Percentiles rank a stretch among this genome's conserved stretches.
phyloP scores from a whole-genome alignment of 2,888 invertebrate species.

The Arenicola marina region DNA sequence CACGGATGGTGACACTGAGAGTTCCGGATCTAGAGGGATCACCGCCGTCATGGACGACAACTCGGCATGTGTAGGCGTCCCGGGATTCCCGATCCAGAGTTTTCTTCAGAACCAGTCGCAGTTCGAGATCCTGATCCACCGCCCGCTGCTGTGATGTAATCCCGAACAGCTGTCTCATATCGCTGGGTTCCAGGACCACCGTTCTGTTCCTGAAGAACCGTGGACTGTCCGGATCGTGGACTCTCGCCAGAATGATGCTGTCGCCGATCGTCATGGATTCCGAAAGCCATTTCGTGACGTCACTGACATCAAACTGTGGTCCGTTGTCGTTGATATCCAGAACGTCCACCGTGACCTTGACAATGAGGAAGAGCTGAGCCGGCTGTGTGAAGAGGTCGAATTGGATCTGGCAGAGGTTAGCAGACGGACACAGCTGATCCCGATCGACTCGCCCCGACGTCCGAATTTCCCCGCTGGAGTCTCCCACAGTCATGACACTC shows the following conservation, averaged over 20 bases:
- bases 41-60: slow-evolving; percentile 67
- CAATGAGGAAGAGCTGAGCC: slow-evolving; percentile 12
- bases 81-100: slow-evolving; percentile 16
- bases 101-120: slow-evolving; percentile 17
- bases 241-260: slow-evolving; percentile 13
- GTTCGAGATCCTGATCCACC: slow-evolving; percentile 15
- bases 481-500: not conserved
- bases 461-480: slow-evolving; percentile 3
- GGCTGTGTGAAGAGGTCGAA: slow-evolving; percentile 14
- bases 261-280: slow-evolving; percentile 17
- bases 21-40: slow-evolving; percentile 27
- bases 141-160: no score
- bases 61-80: slow-evolving; percentile 69
- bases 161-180: slow-evolving; percentile 11
- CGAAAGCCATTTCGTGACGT: slow-evolving; percentile 7
- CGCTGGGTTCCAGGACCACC: not conserved
- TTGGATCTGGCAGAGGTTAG: slow-evolving; percentile 6
- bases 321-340: slow-evolving; percentile 18
- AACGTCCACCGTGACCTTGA: slow-evolving; percentile 16
- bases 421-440: slow-evolving; percentile 14
- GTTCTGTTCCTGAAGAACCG: not conserved
- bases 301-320: slow-evolving; percentile 13
- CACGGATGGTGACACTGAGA: slow-evolving; percentile 13
- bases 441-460: slow-evolving; percentile 14
- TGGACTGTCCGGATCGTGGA: slow-evolving; percentile 19